phyloP scores from a whole-genome alignment of 2,113 vertebrate species.

The Larimichthys crocea region DNA sequence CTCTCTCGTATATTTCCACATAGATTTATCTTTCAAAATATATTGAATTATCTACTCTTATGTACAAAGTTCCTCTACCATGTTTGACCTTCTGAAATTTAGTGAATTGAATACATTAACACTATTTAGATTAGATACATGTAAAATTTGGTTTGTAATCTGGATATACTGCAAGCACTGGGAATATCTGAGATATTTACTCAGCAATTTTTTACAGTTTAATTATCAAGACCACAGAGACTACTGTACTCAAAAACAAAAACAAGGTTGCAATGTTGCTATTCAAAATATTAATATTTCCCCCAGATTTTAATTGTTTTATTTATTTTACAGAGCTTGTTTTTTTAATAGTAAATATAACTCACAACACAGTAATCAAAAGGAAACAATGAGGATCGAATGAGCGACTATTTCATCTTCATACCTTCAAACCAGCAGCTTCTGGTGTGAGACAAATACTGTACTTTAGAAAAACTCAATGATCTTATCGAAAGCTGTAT shows the following conservation, averaged over 20 bases:
- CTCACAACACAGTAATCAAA: conserved; percentile 57
- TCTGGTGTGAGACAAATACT: conserved; percentile 42
- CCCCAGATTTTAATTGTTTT: conserved; percentile 28
- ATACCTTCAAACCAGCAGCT: conserved; percentile 54
- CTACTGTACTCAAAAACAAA: conserved; percentile 74
- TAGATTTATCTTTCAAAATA: conserved; percentile 75
- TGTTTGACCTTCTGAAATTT: conserved; percentile 70
- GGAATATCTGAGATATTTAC: conserved; percentile 63
- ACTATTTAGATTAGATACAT: conserved; percentile 73
- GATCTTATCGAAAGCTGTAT: conserved; percentile 48
- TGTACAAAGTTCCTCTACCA: conserved; percentile 83
- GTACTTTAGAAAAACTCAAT: conserved; percentile 42
- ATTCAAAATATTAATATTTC: conserved; percentile 67
- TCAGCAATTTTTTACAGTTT: conserved; percentile 68
- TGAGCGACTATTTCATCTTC: conserved; percentile 57
- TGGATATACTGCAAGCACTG: conserved; percentile 68
- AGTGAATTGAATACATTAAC: conserved; percentile 67
- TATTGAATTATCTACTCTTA: conserved; percentile 78
- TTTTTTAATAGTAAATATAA: conserved; percentile 58
- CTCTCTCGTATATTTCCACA: conserved; percentile 45
- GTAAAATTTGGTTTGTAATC: conserved; percentile 70
- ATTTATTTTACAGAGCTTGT: conserved; percentile 53
- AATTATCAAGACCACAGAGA: conserved; percentile 77
- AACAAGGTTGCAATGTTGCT: conserved; percentile 69
- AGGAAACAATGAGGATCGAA: conserved; percentile 38